These are phyloP conservation scores for Pyxicephalus adspersus DNA, from an alignment of 2,113 vertebrate species.

Conservation along the genomic window DNA sequence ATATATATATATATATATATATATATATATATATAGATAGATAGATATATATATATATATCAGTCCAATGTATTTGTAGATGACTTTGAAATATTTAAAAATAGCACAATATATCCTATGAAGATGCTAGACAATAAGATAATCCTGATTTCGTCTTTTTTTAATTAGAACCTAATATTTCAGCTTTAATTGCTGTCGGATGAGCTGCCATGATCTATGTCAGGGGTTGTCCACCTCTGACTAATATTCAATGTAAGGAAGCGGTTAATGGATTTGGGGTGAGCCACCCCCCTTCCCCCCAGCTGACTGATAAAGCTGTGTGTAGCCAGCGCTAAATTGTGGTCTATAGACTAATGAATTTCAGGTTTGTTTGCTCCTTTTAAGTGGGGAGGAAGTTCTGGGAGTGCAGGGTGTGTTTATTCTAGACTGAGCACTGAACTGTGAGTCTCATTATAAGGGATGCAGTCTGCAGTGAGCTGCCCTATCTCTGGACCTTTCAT, in stretches of 20 bases:
- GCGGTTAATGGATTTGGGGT: background rate
- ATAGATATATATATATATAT: too few relatives aligned
- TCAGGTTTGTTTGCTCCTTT: constrained; percentile 36
- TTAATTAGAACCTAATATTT: too few relatives aligned
- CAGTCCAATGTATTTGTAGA: too few relatives aligned
- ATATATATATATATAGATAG: too few relatives aligned
- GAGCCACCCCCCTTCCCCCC: background rate
- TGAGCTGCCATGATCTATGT: too few relatives aligned
- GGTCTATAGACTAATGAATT: constrained; percentile 13
- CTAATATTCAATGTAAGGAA: background rate
- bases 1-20: too few relatives aligned
- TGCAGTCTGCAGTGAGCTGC: constrained; percentile 28
- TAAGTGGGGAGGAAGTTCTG: constrained; percentile 16
- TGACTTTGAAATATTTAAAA: background rate
- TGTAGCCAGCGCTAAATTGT: background rate
- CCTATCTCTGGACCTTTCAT: constrained; percentile 59
- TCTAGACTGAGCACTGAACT: constrained; percentile 33
- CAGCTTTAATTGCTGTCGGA: too few relatives aligned
- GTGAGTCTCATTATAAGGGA: constrained; percentile 59
- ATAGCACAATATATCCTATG: background rate
- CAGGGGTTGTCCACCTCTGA: background rate
- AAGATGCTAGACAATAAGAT: too few relatives aligned
- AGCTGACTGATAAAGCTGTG: background rate
- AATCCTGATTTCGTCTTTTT: too few relatives aligned
- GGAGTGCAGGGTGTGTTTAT: constrained; percentile 40